Base-by-base conservation (phyloP, 2,888 invertebrate genomes). In the Ferdinandea cuprea region DNA sequence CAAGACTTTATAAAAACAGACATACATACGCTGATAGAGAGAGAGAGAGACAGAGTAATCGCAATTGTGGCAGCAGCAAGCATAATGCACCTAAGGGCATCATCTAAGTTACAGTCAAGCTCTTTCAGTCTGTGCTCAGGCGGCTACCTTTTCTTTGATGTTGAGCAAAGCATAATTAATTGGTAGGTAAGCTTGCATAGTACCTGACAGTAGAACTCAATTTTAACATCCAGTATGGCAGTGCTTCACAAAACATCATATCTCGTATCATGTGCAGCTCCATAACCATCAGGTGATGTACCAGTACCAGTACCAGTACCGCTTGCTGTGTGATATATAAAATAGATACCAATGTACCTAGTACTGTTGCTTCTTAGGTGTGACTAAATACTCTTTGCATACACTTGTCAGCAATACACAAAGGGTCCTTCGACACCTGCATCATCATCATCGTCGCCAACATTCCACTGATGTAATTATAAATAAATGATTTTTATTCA, bases 401-500 rank as follows among this genome's bases (percentile, higher is more conserved):
- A 63, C 73, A 72, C 83, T 77, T 80, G 71, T 42, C 40, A 30
- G 81, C 77, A 77, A 46, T 77, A 61, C 35, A 71, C 54, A 83
- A 78, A 78, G 78, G 73, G 81, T 83, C 68, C 83, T 83, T 83
- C 83, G 83, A 83, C 83, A 83, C 83, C 72, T 83, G 78, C 78
- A 72, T 17, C 52, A 28, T 25, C 58, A 48, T 15, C 71, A 44
- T 61, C 61, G 79, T 74, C 79, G 54, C 79, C 54, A 79, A 61
- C 79, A 66, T 76, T 66, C 52, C 72, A 78, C 83, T 66, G 77
- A 61, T 81, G 81, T 72, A 66, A 83, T 83, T 78, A 72, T 78
- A 83, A 83, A 78, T 83, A 83, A 83, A 83, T 83, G 78, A 78
- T 83, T 78, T 78, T 83, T 83, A 83, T 83, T 83, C 78, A 63